Percentiles rank a stretch among this genome's conserved stretches.
Evolutionary conservation across 30 jellyfish, hydroid and myxozoan species (phyloP).

Genomic region (Cassiopea andromeda): DNA sequence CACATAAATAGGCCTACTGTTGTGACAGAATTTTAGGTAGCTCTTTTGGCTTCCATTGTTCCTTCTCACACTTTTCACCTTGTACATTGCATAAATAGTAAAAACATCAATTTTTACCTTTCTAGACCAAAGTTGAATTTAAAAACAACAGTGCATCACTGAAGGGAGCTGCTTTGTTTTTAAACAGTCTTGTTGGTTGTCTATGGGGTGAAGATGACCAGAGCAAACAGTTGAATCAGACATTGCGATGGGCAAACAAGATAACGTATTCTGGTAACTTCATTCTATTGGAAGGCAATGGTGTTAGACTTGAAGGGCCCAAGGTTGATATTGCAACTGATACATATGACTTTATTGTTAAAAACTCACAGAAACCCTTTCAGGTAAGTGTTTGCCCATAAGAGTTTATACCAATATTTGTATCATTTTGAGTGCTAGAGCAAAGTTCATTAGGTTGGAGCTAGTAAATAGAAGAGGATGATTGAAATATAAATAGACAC

Average conservation of each 20-base stretch:
- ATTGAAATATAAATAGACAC: no score
- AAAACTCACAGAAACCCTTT: background rate
- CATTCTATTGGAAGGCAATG: conserved; percentile 30
- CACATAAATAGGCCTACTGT: no score
- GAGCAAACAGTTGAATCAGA: background rate
- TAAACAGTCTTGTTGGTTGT: conserved; percentile 61
- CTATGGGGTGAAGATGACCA: conserved; percentile 56
- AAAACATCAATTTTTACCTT: background rate
- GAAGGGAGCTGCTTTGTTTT: conserved; percentile 73
- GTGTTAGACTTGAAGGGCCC: conserved; percentile 9
- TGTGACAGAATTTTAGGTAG: no score
- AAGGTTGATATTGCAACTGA: conserved; percentile 74
- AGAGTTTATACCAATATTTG: no score
- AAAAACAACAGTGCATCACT: conserved; percentile 63
- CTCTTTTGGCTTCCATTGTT: no score
- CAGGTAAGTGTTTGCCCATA: conserved; percentile 9
- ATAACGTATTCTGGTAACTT: conserved; percentile 51
- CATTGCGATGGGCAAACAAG: conserved; percentile 59
- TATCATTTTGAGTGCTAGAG: no score
- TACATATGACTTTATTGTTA: conserved; percentile 35
- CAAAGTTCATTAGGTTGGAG: no score
- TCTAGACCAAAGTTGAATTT: conserved; percentile 55
- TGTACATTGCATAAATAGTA: no score
- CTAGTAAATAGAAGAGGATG: no score
- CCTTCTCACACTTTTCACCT: no score